Evolutionary conservation across 2,797 vertebrate species (phyloP).

Genomic region (Alca torda): DNA sequence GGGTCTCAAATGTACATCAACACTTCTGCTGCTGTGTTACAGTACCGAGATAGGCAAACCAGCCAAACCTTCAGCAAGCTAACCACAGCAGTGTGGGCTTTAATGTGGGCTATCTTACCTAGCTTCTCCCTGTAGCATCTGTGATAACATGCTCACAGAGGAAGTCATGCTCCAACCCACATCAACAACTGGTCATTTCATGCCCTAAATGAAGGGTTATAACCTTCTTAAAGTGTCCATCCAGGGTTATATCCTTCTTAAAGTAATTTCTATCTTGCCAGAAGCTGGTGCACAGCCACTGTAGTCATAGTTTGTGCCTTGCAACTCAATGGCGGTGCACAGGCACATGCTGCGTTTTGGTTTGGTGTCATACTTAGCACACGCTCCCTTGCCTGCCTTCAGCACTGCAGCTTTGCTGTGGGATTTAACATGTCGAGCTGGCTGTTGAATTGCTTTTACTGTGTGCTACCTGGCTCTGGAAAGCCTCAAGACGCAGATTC

Average conservation of each 20-base stretch:
- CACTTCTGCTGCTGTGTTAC: neutral
- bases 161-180: neutral
- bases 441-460: neutral
- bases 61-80: neutral
- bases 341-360: neutral
- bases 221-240: neutral
- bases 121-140: neutral
- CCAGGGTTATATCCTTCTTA: neutral
- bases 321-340: neutral
- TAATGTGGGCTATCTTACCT: neutral
- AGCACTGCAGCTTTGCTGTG: accelerated
- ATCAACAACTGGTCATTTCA: neutral
- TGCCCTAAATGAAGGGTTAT: neutral
- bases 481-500: neutral
- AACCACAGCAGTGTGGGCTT: neutral
- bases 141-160: neutral
- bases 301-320: neutral
- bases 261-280: neutral
- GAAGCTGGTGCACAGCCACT: neutral
- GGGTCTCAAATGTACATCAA: neutral
- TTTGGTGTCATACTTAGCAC: neutral
- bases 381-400: neutral
- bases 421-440: neutral
- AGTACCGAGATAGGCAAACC: neutral
- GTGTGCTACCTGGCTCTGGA: neutral